Evolutionary conservation across 2,888 invertebrate species (phyloP).

Genomic region (Pocota personata): DNA sequence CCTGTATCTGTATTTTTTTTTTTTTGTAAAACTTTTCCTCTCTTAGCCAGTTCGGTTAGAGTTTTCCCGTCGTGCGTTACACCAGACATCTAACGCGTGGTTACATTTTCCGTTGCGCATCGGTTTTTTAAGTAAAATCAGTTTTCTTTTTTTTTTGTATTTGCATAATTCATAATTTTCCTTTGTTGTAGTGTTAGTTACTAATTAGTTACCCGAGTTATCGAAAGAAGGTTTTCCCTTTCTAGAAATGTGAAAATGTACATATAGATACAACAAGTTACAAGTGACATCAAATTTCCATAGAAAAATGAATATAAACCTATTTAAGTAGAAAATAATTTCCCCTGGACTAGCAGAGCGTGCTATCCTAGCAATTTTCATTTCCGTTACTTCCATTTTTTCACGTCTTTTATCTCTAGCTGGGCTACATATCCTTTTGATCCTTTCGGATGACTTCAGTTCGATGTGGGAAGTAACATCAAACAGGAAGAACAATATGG

Average conservation of each 20-base stretch:
- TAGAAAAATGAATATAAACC: not conserved
- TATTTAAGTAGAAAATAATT: conserved; percentile 50
- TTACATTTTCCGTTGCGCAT: conserved; percentile 71
- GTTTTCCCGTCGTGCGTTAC: conserved; percentile 72
- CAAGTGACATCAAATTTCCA: conserved; percentile 14
- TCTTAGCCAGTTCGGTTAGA: conserved; percentile 67
- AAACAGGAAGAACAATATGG: conserved; percentile 48
- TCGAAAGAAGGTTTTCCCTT: not conserved
- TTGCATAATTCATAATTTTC: conserved; percentile 5
- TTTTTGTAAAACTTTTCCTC: conserved; percentile 48
- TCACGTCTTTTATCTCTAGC: not conserved
- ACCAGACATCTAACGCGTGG: conserved; percentile 57
- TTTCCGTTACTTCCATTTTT: conserved; percentile 25
- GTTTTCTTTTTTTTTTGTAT: conserved; percentile 3
- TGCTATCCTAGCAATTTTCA: conserved; percentile 46
- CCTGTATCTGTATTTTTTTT: conserved; percentile 17
- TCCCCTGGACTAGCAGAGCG: conserved; percentile 37
- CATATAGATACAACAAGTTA: conserved; percentile 31
- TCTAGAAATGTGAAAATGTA: not conserved
- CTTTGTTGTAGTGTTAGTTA: conserved; percentile 42
- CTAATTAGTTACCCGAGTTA: not conserved
- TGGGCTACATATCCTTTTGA: conserved; percentile 25
- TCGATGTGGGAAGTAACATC: conserved; percentile 30
- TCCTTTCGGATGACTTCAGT: conserved; percentile 42
- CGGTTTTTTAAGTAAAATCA: conserved; percentile 69